Conservation (phyloP, 2,113 vertebrate species). For the Bagarius yarrelli region DNA sequence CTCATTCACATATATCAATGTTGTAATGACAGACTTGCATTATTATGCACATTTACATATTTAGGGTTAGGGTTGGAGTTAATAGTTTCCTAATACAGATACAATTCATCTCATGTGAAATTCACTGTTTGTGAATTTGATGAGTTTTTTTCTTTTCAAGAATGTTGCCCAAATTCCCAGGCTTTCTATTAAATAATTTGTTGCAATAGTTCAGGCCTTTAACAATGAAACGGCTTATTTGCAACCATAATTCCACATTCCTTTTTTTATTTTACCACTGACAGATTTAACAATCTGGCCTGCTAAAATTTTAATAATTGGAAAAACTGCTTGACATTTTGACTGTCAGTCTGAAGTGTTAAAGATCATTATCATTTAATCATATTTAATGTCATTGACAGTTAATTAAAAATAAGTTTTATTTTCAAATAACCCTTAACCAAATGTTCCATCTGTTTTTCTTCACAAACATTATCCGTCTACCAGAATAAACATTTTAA, state of each 20-base stretch:
- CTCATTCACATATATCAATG: background rate
- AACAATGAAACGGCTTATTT: background rate
- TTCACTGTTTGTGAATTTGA: background rate
- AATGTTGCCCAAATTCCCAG: background rate
- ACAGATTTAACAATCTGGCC: no score
- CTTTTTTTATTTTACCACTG: no score
- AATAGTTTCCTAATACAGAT: background rate
- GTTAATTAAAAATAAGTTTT: background rate
- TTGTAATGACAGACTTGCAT: background rate
- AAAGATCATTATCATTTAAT: no score
- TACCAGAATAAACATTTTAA: background rate
- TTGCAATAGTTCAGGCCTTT: background rate
- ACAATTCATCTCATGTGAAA: background rate
- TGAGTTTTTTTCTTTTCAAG: background rate
- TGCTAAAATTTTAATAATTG: no score
- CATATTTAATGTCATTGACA: background rate
- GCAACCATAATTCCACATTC: background rate
- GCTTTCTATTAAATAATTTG: background rate
- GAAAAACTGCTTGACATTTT: no score
- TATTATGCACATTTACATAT: background rate
- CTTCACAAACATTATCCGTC: background rate
- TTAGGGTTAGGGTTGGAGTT: no score
- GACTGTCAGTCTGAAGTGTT: no score
- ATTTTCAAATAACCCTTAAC: background rate
- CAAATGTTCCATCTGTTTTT: background rate